A percentile compares a stretch with the other conserved stretches of the same genome.
These are phyloP conservation scores for Lemur catta DNA, from an alignment of 2,797 vertebrate genomes.

Conservation along the genomic window DNA sequence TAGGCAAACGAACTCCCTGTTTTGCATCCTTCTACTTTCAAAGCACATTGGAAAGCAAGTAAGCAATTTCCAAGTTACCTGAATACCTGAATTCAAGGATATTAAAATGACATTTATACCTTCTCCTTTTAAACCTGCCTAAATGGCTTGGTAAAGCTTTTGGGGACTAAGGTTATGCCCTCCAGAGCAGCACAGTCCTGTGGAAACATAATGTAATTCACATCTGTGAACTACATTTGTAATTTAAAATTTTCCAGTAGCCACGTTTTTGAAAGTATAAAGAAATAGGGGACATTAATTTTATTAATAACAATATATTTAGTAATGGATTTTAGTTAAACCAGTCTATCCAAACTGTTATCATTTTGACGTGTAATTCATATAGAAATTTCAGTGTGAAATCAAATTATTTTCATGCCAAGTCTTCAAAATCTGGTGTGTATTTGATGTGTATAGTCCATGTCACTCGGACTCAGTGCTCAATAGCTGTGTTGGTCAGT, in stretches of 20 bases:
- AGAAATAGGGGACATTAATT: not conserved
- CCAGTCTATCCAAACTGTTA: not conserved
- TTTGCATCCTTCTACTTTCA: not conserved
- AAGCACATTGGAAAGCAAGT: not conserved
- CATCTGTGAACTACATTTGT: not conserved
- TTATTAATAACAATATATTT: not conserved
- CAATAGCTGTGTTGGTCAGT: not conserved
- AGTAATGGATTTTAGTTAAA: not conserved
- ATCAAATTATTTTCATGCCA: not conserved
- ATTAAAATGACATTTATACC: not conserved
- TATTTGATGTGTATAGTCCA: not conserved
- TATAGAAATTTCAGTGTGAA: not conserved
- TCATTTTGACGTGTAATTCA: not conserved
- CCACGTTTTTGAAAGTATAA: not conserved
- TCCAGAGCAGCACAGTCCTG: not conserved
- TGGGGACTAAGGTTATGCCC: not conserved
- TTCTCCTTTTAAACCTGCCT: not conserved
- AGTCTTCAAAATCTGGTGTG: not conserved
- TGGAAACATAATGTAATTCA: not conserved
- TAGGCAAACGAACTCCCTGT: not conserved
- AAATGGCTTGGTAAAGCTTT: not conserved
- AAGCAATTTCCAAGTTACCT: not conserved
- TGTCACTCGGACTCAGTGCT: not conserved
- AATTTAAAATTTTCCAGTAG: not conserved
- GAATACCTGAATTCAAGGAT: not conserved